These are phyloP conservation scores for Pavo muticus DNA, from an alignment of 2,113 vertebrate species.

Conservation along the genomic window DNA sequence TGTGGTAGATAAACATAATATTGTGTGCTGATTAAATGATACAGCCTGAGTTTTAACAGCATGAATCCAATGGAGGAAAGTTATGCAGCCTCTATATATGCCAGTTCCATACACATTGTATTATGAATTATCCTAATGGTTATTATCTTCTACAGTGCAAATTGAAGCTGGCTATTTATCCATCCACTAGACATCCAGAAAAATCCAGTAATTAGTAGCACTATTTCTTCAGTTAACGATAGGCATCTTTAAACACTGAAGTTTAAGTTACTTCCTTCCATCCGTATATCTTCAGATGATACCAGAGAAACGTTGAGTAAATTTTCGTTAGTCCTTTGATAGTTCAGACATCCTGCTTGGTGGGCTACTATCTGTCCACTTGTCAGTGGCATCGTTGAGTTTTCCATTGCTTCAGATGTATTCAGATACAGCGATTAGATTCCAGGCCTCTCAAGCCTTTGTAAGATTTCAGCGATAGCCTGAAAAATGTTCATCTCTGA, in stretches of 20 bases:
- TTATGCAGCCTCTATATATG: not conserved
- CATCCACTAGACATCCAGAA: not conserved
- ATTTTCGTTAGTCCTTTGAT: not conserved
- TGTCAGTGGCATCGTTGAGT: not conserved
- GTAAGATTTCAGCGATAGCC: not conserved
- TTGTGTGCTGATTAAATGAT: not conserved
- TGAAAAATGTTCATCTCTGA: not conserved
- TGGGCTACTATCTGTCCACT: not conserved
- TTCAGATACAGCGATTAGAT: not conserved
- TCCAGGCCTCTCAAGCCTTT: not conserved
- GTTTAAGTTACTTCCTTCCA: not conserved
- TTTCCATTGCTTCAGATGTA: not conserved
- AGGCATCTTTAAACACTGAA: not conserved
- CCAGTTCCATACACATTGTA: not conserved
- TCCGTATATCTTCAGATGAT: not conserved
- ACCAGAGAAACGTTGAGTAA: not conserved
- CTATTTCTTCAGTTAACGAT: not conserved
- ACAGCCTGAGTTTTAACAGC: not conserved
- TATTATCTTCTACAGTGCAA: not conserved
- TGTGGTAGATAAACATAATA: not conserved
- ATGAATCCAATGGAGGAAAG: not conserved
- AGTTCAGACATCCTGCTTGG: not conserved
- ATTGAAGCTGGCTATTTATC: slow-evolving; percentile 26
- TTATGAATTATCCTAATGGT: not conserved
- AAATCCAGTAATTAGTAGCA: not conserved